These are phyloP conservation scores for Laticauda colubrina DNA, from an alignment of 2,113 vertebrate species.

Conservation along the genomic window DNA sequence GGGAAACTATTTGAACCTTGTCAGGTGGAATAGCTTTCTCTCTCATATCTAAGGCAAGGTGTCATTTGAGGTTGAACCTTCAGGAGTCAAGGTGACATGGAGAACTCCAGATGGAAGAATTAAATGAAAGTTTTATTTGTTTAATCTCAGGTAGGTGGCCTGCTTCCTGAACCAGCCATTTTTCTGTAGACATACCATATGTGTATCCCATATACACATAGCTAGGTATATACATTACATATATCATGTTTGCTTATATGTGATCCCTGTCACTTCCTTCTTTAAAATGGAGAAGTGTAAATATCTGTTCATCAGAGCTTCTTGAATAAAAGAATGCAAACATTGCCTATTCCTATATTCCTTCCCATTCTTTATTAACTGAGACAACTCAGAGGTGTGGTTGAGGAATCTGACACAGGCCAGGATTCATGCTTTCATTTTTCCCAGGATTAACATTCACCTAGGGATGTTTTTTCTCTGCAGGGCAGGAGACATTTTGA, in stretches of 20 bases:
- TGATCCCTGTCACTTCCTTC: not conserved
- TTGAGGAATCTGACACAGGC: not conserved
- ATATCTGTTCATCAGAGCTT: not conserved
- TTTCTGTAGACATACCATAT: not conserved
- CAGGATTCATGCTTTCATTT: not conserved
- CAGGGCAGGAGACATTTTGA: slow-evolving; percentile 6
- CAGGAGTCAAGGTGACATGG: not conserved
- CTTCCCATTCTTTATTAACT: not conserved
- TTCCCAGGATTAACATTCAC: slow-evolving; percentile 3
- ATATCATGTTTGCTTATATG: not conserved
- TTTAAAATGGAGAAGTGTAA: not conserved
- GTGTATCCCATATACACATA: not conserved
- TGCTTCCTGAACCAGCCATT: not conserved
- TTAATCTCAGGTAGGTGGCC: not conserved
- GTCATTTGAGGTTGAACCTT: not conserved
- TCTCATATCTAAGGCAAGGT: not conserved
- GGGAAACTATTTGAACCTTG: not conserved
- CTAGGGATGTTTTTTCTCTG: slow-evolving; percentile 18
- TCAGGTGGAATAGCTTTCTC: not conserved
- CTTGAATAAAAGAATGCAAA: not conserved
- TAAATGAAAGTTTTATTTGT: not conserved
- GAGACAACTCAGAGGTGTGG: not conserved
- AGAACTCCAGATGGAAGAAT: not conserved
- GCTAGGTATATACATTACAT: not conserved
- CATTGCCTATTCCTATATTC: not conserved